Conservation (phyloP, 35 echinoderm and acorn worm species). For the Apostichopus californicus region DNA sequence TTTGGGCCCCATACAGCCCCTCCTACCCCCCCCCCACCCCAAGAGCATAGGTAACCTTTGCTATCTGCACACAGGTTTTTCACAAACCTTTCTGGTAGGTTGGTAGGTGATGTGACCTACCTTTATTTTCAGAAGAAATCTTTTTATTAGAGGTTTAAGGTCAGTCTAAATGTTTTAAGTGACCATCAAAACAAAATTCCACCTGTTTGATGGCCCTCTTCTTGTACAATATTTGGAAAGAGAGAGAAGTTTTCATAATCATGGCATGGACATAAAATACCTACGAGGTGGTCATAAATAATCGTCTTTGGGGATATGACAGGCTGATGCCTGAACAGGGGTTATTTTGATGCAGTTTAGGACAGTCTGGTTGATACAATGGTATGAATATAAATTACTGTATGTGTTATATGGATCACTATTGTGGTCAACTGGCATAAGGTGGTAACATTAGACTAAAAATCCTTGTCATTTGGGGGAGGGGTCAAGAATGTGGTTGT, state of each 20-base stretch:
- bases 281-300: not conserved
- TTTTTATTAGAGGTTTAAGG: not conserved
- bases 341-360: too few species aligned
- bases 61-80: not conserved
- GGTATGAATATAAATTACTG: too few species aligned
- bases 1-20: too few species aligned
- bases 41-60: not conserved
- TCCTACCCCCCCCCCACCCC: too few species aligned
- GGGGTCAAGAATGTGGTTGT: too few species aligned
- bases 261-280: not conserved
- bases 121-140: not conserved
- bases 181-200: slow-evolving; percentile 4
- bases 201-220: not conserved
- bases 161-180: not conserved
- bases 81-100: not conserved
- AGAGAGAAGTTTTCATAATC: not conserved
- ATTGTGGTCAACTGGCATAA: too few species aligned
- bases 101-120: not conserved
- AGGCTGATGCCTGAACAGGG: too few species aligned
- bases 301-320: too few species aligned
- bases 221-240: not conserved
- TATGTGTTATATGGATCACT: too few species aligned
- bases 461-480: too few species aligned
- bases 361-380: too few species aligned
- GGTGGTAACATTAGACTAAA: too few species aligned